Base-by-base conservation (phyloP, 2,888 invertebrate species). In the Cetonia aurata region DNA sequence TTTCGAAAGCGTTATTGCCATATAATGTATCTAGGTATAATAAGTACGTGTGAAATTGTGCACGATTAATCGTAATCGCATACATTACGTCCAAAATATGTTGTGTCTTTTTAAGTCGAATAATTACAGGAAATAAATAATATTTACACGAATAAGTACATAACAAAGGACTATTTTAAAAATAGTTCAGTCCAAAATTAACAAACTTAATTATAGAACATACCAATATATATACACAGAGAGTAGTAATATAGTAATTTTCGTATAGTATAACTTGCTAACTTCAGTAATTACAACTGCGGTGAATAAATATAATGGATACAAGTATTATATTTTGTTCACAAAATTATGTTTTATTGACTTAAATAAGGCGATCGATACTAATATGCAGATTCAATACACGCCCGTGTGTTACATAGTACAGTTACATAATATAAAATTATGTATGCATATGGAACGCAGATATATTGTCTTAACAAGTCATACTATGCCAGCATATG, bases 91-190 rank as follows among this genome's bases (percentile, higher is more conserved):
- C 50, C 50, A 62, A 53, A 66, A 42, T 48, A 44, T 71, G 62
- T 44, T 41, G 48, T 66, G 68, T 67, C 67, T 72, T 70, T 70
- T 70, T 10, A 60, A 46, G 48, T 55, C 48, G 46, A 71, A 69
- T 69, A 60, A 71, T 65, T 70, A 70, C 69, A 56, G 73, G 72
- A 75, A 77, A 77, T 77, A 77, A 77, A 77, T 77, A 77, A 75
- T 77, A 77, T 77, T 74, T 77, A 77, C 77, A 77, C 74, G 73
- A 74, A 73, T 76, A 77, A 77, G 76, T 77, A 77, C 77, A 77
- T 77, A 77, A 77, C 77, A 77, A 77, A 73, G 71, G 75, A 73
- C 73, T 65, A 75, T 69, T 57, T 53, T 55, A 67, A 70, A 66
- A 65, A 31, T 46, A 60, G 31, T 52, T 66, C 60, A 66, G 69